A percentile compares a stretch with the other conserved stretches of the same genome.
Conservation (phyloP, 2,888 invertebrate genomes). For the Scrobipalpa atriplicella region DNA sequence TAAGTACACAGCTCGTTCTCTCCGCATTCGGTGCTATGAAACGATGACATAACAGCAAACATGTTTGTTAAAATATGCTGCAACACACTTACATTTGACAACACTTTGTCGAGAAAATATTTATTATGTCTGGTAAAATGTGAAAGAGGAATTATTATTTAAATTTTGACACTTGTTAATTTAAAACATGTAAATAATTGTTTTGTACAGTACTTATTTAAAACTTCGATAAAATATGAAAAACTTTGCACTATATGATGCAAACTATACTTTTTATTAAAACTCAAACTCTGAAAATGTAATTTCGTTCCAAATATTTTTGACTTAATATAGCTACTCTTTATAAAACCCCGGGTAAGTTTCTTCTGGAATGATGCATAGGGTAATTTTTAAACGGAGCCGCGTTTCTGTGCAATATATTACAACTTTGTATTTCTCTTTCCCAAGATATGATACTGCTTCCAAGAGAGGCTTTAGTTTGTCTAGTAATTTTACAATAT, state of each 20-base stretch:
- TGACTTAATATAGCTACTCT: not conserved
- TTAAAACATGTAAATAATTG: no score
- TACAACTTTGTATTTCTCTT: constrained; percentile 1
- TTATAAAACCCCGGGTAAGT: not conserved
- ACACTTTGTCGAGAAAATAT: no score
- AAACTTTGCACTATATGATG: not conserved
- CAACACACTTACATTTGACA: no score
- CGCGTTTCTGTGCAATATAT: constrained; percentile 9
- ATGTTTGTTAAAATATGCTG: no score
- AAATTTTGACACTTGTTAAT: no score
- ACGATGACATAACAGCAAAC: no score
- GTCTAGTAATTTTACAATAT: not conserved
- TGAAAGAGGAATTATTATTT: no score
- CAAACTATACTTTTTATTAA: not conserved
- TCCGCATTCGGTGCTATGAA: no score
- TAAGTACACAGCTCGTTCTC: no score
- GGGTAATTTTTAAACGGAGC: constrained; percentile 9
- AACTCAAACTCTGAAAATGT: not conserved
- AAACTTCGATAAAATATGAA: no score
- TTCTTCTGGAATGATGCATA: constrained; percentile 5
- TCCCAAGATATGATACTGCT: not conserved
- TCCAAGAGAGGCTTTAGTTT: constrained; percentile 13
- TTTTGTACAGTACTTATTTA: no score
- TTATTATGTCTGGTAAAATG: no score
- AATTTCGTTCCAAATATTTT: not conserved